Conservation (phyloP, 2,113 vertebrate species). For the Tenrec ecaudatus region DNA sequence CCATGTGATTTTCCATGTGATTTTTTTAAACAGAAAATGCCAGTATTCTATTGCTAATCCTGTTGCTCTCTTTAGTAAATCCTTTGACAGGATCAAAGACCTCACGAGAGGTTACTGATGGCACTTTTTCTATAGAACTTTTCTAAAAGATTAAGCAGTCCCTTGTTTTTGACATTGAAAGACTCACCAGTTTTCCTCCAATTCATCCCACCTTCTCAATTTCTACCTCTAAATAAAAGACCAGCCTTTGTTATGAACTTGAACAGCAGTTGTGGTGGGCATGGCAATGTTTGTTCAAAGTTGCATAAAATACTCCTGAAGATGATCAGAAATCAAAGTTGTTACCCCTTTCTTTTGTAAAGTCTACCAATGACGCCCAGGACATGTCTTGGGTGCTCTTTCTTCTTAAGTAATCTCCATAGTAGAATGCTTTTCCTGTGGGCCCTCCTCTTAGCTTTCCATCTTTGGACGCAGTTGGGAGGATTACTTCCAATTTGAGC, state of each 20-base stretch:
- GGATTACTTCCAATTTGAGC: neutral
- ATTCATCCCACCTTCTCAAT: neutral
- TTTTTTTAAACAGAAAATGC: no score
- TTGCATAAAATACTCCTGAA: neutral
- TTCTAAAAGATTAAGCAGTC: neutral
- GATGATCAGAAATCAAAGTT: neutral
- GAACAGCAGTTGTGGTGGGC: neutral
- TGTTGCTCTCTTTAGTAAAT: neutral
- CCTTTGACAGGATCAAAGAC: neutral
- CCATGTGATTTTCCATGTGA: neutral
- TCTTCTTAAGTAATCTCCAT: neutral
- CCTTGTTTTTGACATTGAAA: neutral
- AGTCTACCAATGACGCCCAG: neutral
- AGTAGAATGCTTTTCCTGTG: neutral
- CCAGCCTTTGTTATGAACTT: neutral
- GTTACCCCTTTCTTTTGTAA: neutral
- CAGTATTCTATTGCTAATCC: no score
- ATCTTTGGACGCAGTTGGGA: neutral
- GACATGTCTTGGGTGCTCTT: neutral
- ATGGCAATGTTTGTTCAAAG: neutral
- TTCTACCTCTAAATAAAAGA: conserved; percentile 12
- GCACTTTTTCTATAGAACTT: neutral
- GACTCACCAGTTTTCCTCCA: neutral
- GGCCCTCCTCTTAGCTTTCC: neutral
- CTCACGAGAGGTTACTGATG: neutral